These are phyloP conservation scores for Sinocyclocheilus grahami DNA, from an alignment of 2,113 vertebrate genomes.

Conservation along the genomic window DNA sequence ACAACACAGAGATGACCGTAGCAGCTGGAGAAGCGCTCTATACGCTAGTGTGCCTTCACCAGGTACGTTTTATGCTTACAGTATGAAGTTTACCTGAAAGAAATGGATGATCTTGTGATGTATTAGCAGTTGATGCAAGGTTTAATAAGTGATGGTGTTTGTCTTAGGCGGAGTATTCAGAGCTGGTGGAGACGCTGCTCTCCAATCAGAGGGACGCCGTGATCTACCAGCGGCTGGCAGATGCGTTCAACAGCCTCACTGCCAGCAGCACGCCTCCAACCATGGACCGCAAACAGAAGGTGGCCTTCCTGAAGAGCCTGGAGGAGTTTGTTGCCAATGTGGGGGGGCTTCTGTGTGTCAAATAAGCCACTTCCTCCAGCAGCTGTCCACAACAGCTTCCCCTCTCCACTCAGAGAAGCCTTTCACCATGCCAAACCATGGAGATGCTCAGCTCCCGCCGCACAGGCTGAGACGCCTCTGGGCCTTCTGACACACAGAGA, in stretches of 20 bases:
- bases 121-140: not conserved
- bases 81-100: not conserved
- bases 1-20: conserved; percentile 97
- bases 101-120: not conserved
- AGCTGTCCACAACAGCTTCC: conserved; percentile 19
- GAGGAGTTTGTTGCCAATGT: conserved; percentile 99
- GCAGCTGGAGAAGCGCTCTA: conserved; percentile 97
- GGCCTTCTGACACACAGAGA: not conserved
- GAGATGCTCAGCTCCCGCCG: not conserved
- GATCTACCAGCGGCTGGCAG: conserved; percentile 96
- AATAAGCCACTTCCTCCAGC: conserved; percentile 81
- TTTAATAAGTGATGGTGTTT: conserved; percentile 11
- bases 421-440: not conserved
- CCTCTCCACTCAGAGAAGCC: not conserved
- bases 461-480: conserved; percentile 5
- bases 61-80: conserved; percentile 71
- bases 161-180: conserved; percentile 89
- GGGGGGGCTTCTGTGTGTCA: conserved; percentile 96
- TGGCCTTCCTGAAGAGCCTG: conserved; percentile 96
- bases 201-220: conserved; percentile 93
- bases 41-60: conserved; percentile 94
- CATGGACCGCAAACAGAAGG: conserved; percentile 98
- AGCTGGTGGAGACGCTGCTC: conserved; percentile 92
- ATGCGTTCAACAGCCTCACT: conserved; percentile 96
- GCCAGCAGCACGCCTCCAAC: conserved; percentile 94